Conservation (phyloP, 30 jellyfish, hydroid and myxozoan species). For the Haliclystus octoradiatus region DNA sequence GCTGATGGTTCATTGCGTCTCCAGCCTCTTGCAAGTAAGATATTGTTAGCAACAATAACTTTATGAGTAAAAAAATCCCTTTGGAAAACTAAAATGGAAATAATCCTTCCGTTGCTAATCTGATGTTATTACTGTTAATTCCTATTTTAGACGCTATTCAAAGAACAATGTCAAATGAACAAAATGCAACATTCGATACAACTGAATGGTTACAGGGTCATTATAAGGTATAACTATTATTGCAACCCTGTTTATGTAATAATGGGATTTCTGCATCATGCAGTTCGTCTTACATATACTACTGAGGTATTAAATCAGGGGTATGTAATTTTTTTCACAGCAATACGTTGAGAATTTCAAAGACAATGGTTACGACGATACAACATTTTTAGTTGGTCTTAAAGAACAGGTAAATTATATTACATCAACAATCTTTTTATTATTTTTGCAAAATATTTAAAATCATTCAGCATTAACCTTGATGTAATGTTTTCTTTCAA, state of each 20-base stretch:
- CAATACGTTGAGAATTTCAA: conserved; percentile 46
- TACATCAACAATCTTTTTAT: background rate
- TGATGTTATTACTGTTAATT: too few relatives aligned
- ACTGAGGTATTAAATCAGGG: too few relatives aligned
- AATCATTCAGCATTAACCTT: background rate
- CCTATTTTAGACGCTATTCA: background rate
- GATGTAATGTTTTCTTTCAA: conserved; percentile 1
- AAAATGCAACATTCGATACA: background rate
- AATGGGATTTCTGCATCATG: too few relatives aligned
- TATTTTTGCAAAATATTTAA: background rate
- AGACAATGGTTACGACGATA: conserved; percentile 84
- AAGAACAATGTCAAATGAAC: background rate
- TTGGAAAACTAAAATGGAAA: too few relatives aligned
- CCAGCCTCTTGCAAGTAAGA: background rate
- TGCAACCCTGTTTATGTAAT: too few relatives aligned
- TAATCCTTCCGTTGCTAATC: too few relatives aligned
- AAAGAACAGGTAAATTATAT: conserved; percentile 44
- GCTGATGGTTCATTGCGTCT: background rate
- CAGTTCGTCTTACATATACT: too few relatives aligned
- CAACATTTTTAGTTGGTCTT: conserved; percentile 73
- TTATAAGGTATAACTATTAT: too few relatives aligned
- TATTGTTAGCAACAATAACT: too few relatives aligned
- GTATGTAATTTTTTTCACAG: too few relatives aligned
- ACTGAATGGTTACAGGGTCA: background rate
- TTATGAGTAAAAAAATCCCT: too few relatives aligned